Evolutionary conservation across 2,888 invertebrate species (phyloP), one percentile per base, ranked within the genome.

Genomic region (Hymenopus coronatus): DNA sequence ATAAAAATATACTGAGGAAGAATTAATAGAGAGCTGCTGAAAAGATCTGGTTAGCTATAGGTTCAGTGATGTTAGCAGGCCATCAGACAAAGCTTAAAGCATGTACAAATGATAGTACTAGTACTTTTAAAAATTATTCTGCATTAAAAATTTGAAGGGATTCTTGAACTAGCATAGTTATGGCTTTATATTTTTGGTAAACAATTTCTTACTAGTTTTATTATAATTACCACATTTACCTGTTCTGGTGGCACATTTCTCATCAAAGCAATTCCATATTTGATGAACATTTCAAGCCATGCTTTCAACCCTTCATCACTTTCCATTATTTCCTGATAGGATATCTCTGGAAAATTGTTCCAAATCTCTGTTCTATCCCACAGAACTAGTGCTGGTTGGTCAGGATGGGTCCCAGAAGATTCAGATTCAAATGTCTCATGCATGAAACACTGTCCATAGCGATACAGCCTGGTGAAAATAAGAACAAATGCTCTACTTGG

Each of bases 201-300:
- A 33, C 6, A 40, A 6, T 9, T 12, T 40, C 9, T 40, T 40
- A 40, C 40, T 40, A 40, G 12, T 40, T 40, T 12, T 40, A 40
- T 33, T 8, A 40, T 2, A 40, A 40, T 6, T 25, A 4, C n/a
- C 83, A 30, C 28, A 83, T 82, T 90, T 84, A 91, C 91, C 88
- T 91, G 90, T 3, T 91, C 90, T 46, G 91, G 89, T 6, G 92
- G 92, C 28, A 92, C 92, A 88, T 91, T 91, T 89, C 92, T 91
- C 87, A 92, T 91, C 20, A 92, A 89, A 7, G 92, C 92, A 30
- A 92, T 90, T 30, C 92, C 92, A 90, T 91, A 92, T 89, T 91
- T 91, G 88, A 92, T 91, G 81, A 92, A 91, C 92, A 92, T 92
- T 84, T 92, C 92, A 83, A 92, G 90, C 92, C 92, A 92, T n/a